Conservation (phyloP, 2,113 vertebrate species). For the Neofelis nebulosa region DNA sequence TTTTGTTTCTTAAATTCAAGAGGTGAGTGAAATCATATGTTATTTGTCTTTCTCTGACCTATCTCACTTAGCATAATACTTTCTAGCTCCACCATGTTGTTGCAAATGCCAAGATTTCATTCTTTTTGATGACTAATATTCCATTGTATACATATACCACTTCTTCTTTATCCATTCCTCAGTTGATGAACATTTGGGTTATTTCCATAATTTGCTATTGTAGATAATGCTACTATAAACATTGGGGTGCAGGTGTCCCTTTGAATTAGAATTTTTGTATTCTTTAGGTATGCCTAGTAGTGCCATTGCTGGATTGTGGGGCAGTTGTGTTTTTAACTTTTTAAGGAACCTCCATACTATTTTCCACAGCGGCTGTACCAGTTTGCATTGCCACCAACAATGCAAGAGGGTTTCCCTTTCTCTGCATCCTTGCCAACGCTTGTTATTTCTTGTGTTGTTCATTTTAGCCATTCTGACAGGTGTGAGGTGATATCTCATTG, state of each 20-base stretch:
- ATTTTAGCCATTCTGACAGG: not conserved
- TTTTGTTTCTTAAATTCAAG: not conserved
- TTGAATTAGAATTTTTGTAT: not conserved
- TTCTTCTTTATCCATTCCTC: not conserved
- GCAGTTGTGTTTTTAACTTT: not conserved
- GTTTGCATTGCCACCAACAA: not conserved
- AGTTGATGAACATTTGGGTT: not conserved
- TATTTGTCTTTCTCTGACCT: not conserved
- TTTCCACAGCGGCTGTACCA: not conserved
- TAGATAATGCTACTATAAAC: not conserved
- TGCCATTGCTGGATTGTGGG: not conserved
- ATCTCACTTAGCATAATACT: not conserved
- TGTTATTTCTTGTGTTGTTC: not conserved
- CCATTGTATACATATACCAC: not conserved
- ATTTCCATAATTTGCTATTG: not conserved
- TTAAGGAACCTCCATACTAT: not conserved
- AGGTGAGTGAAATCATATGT: not conserved
- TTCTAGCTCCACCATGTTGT: not conserved
- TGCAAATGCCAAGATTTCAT: not conserved
- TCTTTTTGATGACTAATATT: not conserved
- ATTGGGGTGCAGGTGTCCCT: not conserved
- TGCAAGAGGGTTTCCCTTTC: not conserved
- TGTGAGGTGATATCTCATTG: not conserved
- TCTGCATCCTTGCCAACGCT: not conserved
- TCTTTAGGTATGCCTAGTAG: not conserved